Conservation (phyloP, 2,888 invertebrate species). For the Hyposoter didymator region DNA sequence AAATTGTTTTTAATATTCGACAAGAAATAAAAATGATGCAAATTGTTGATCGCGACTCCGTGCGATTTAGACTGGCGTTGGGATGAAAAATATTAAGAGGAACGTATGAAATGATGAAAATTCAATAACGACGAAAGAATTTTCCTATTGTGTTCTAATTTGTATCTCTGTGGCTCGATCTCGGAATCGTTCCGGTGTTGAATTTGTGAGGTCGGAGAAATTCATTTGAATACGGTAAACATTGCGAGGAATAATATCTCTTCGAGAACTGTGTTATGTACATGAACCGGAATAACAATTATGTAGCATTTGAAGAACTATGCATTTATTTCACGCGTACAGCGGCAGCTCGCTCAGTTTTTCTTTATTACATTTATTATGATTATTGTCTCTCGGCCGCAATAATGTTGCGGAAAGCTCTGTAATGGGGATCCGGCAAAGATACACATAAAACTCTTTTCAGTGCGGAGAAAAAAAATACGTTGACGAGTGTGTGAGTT, state of each 20-base stretch:
- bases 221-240: slow-evolving; percentile 9
- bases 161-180: neutral
- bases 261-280: slow-evolving; percentile 1
- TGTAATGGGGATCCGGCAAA: slow-evolving; percentile 39
- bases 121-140: neutral
- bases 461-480: slow-evolving; percentile 27
- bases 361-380: slow-evolving; percentile 5
- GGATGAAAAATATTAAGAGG: neutral
- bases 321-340: slow-evolving; percentile 11
- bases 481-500: neutral
- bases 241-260: neutral
- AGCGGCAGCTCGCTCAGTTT: neutral
- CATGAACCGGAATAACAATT: slow-evolving; percentile 15
- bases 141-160: slow-evolving; percentile 4
- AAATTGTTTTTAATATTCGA: neutral
- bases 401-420: slow-evolving; percentile 37
- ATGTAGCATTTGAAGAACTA: neutral
- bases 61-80: neutral
- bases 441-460: slow-evolving; percentile 42
- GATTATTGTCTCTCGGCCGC: slow-evolving; percentile 31
- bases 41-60: neutral
- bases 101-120: neutral
- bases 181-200: slow-evolving; percentile 18
- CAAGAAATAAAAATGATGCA: neutral
- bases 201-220: slow-evolving; percentile 16